phyloP scores from a whole-genome alignment of 1,140 invertebrate genomes.

The Musca vetustissima region DNA sequence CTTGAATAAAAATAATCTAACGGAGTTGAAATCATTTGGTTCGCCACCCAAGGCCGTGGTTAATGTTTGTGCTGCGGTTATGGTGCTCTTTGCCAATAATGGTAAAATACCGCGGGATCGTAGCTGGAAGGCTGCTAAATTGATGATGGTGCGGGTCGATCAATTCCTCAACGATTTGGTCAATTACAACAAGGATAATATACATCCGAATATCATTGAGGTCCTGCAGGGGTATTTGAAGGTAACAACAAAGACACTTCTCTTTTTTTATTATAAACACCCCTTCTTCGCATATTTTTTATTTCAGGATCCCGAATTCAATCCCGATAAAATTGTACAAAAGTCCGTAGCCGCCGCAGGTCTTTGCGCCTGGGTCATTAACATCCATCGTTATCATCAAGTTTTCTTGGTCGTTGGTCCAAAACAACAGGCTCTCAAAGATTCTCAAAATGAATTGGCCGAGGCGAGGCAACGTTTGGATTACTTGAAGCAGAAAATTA shows the following conservation, averaged over 20 bases:
- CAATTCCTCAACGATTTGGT: conserved; percentile 82
- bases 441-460: conserved; percentile 76
- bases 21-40: conserved; percentile 93
- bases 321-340: conserved; percentile 77
- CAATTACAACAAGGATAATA: conserved; percentile 93
- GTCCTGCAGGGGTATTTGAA: conserved; percentile 63
- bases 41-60: conserved; percentile 79
- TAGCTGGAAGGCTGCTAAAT: conserved; percentile 91
- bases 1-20: conserved; percentile 90
- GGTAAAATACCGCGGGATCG: conserved; percentile 90
- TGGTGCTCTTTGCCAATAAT: conserved; percentile 80
- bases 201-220: conserved; percentile 84
- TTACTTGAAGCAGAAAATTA: conserved; percentile 79
- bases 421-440: conserved; percentile 81
- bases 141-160: conserved; percentile 81
- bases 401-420: conserved; percentile 93
- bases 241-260: too few species aligned
- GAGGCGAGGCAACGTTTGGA: conserved; percentile 61
- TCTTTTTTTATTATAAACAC: too few species aligned
- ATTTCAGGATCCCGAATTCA: conserved; percentile 79
- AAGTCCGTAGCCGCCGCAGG: conserved; percentile 89
- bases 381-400: conserved; percentile 88
- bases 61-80: conserved; percentile 83
- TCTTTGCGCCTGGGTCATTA: conserved; percentile 92
- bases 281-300: too few species aligned